Base-by-base conservation (phyloP, 2,888 invertebrate species). In the Pachliopta kotzebuea region DNA sequence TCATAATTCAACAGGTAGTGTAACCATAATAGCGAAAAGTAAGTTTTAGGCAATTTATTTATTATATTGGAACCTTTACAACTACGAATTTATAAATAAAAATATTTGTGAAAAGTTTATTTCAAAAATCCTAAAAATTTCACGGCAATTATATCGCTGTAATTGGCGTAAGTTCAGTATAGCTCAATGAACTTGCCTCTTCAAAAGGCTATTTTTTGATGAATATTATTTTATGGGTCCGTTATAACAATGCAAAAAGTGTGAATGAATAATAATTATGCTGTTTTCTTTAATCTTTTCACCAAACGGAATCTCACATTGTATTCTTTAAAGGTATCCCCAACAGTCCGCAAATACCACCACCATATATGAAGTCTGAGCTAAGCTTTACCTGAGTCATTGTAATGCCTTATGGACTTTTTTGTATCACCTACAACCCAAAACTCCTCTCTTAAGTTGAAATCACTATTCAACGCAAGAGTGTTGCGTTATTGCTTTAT, bases 91-190 rank as follows among this genome's bases (percentile, higher is more conserved):
- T 18, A 18, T 18, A 6, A 45, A 14, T 45, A n/a, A 45, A 45
- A 57, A 45, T 23, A 45, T 6, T 2, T 9, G 24, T 3, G n/a
- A 24, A 45, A 17, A 9, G 11, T 45, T 45, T 24, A 57, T 45
- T n/a, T 18, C 24, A 2, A 23, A 29, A n/a, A 26, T 26, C 49
- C 26, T 58, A 18, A 20, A 26, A 61, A 55, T 61, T 61, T 55
- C 60, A 61, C 61, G 61, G 29, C 61, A 61, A 61, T 61, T 52
- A 61, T 55, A 61, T 45, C 21, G 55, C 55, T 61, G 6, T 55
- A 62, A 62, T 62, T 56, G 56, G 50, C 56, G 56, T 56, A 56
- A 62, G 49, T 62, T 24, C 42, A 61, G 26, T 29, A 24, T 24
- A 56, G 21, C 14, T 61, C 53, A 9, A 42, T 42, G 53, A 17